phyloP scores from a whole-genome alignment of 1,140 invertebrate genomes.

The Idris sp. region DNA sequence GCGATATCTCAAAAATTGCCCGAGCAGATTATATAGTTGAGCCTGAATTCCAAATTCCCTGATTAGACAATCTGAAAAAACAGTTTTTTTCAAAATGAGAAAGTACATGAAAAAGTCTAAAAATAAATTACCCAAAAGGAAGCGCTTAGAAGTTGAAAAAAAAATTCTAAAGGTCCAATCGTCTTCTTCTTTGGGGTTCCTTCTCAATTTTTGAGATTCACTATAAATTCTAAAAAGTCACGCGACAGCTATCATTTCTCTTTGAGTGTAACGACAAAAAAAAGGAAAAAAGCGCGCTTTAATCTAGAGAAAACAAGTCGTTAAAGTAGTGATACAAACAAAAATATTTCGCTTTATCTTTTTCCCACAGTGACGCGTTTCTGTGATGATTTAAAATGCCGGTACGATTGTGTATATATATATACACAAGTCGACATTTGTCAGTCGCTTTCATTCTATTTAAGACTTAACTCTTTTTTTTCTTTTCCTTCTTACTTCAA shows the following conservation, averaged over 20 bases:
- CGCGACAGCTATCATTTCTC: constrained; percentile 53
- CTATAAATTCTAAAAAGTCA: constrained; percentile 43
- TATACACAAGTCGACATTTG: constrained; percentile 16
- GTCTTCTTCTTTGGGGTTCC: too few relatives aligned
- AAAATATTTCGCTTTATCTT: constrained; percentile 39
- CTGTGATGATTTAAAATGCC: constrained; percentile 37
- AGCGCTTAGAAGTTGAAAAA: too few relatives aligned
- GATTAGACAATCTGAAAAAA: not conserved
- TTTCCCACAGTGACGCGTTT: constrained; percentile 30
- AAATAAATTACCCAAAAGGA: constrained; percentile 58
- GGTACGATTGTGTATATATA: constrained; percentile 17
- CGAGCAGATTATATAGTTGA: constrained; percentile 46
- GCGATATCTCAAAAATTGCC: constrained; percentile 50
- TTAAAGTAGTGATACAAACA: constrained; percentile 26
- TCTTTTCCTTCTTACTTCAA: too few relatives aligned
- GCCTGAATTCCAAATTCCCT: constrained; percentile 34
- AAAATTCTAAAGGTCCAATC: too few relatives aligned
- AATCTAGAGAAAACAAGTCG: constrained; percentile 40
- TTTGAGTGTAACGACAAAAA: too few relatives aligned
- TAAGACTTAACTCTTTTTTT: too few relatives aligned
- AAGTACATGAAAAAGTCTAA: constrained; percentile 37
- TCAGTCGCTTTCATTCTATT: constrained; percentile 28
- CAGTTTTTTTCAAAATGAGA: constrained; percentile 24
- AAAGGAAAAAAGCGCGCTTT: constrained; percentile 44
- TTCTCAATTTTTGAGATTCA: constrained; percentile 39